Evolutionary conservation across 2,797 vertebrate genomes (phyloP).

Genomic region (Chanos chanos): DNA sequence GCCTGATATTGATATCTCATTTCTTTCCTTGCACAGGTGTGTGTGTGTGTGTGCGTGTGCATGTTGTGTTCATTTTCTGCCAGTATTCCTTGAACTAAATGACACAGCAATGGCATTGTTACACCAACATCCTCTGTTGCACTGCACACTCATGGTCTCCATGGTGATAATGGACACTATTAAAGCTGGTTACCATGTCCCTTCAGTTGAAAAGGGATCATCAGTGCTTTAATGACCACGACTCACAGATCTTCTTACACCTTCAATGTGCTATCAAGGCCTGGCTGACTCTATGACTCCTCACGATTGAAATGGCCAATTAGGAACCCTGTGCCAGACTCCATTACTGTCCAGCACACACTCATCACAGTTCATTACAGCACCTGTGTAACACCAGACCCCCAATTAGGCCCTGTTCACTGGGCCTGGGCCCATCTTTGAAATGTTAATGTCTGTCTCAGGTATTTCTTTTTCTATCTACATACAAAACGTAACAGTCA

Average conservation of each 20-base stretch:
- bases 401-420: constrained; percentile 38
- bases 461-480: constrained; percentile 1
- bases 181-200: constrained; percentile 28
- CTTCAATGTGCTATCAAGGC: constrained; percentile 19
- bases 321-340: constrained; percentile 29
- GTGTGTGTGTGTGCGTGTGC: neutral
- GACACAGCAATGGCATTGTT: constrained; percentile 21
- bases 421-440: constrained; percentile 29
- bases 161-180: constrained; percentile 39
- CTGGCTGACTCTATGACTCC: constrained; percentile 8
- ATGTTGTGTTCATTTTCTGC: constrained; percentile 3
- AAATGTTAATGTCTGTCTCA: constrained; percentile 39
- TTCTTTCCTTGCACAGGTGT: constrained; percentile 28
- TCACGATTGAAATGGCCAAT: constrained; percentile 39
- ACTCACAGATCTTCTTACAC: constrained; percentile 25
- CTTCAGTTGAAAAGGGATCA: constrained; percentile 31
- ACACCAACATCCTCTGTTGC: constrained; percentile 35
- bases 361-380: constrained; percentile 48
- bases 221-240: constrained; percentile 46
- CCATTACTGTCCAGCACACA: constrained; percentile 30
- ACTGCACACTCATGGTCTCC: constrained; percentile 35
- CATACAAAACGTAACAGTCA: constrained; percentile 4
- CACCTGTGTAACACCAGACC: constrained; percentile 40
- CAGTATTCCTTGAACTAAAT: constrained; percentile 34
- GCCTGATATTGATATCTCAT: constrained; percentile 27